Conservation (phyloP, 1,140 invertebrate species). For the Helicoverpa armigera region DNA sequence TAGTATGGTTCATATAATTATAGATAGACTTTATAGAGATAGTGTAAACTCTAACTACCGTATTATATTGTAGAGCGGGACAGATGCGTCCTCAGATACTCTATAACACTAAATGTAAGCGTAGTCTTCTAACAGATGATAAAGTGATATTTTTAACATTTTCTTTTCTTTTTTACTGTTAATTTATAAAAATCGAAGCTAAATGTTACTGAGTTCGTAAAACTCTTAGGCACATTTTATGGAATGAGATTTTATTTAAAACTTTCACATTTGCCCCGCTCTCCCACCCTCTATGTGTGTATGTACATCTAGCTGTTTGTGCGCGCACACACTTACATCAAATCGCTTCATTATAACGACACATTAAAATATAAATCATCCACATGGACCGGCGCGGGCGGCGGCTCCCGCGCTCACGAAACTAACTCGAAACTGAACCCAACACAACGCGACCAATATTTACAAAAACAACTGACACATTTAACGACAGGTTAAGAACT, state of each 20-base stretch:
- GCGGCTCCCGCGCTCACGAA: neutral
- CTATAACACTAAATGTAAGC: slow-evolving; percentile 44
- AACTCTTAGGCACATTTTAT: slow-evolving; percentile 81
- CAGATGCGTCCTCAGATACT: slow-evolving; percentile 57
- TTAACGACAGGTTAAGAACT: slow-evolving; percentile 38
- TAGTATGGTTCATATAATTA: slow-evolving; percentile 33
- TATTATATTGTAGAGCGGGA: slow-evolving; percentile 66
- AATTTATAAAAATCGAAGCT: slow-evolving; percentile 70
- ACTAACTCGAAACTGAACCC: neutral
- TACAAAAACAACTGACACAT: slow-evolving; percentile 56
- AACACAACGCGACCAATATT: slow-evolving; percentile 53
- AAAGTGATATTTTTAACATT: slow-evolving; percentile 28
- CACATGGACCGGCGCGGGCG: slow-evolving; percentile 59
- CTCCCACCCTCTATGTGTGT: slow-evolving; percentile 60
- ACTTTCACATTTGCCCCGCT: slow-evolving; percentile 71
- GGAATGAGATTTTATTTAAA: slow-evolving; percentile 62
- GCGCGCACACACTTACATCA: slow-evolving; percentile 51
- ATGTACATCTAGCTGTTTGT: slow-evolving; percentile 68
- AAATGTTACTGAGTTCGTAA: slow-evolving; percentile 64
- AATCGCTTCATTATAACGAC: slow-evolving; percentile 54
- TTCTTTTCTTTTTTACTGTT: slow-evolving; percentile 54
- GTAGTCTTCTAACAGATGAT: slow-evolving; percentile 56
- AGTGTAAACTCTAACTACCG: slow-evolving; percentile 45
- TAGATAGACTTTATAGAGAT: slow-evolving; percentile 37
- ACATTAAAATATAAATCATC: slow-evolving; percentile 60